Evolutionary conservation across 1,140 invertebrate genomes (phyloP), one percentile per base, ranked within the genome.

Genomic region (Zaprionus taronus): DNA sequence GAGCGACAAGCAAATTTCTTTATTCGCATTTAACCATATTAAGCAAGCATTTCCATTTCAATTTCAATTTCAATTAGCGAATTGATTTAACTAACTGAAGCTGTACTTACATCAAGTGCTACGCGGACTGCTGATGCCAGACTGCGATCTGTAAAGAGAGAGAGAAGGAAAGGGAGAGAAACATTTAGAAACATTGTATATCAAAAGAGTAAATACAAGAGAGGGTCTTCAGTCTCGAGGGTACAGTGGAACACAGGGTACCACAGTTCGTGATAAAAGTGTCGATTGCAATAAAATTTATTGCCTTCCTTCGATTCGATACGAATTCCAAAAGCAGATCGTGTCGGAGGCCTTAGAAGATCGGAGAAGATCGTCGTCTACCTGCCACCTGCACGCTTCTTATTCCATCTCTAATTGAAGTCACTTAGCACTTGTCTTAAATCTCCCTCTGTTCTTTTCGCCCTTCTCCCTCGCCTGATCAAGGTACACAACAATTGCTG

Each of bases 251-350:
- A 47, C 1, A 55, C 2, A 47, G 41, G n/a, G 2, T 47, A 9
- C 5, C 26, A 47, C 6, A 58, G 38, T 67, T 58, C 20, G 66
- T 49, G 84, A 84, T 89, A 90, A 89, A 89, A 84, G 79, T 89
- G 84, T 90, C 84, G 87, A 89, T 79, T 81, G 44, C 31, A 75
- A 76, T 72, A 69, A 56, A 90, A 89, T 89, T 89, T 89, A 89
- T 89, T 81, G 85, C 85, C 75, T 72, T 66, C 73, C 72, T 70
- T 61, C 71, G 79, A 87, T 83, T 87, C 72, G 83, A 61, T 58
- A 57, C 58, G 64, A 49, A 68, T 56, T 38, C 49, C 9, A 38
- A 36, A 17, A 47, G 7, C 20, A 24, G 9, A 51, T 51, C 47
- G 20, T 51, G 47, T 51, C 47, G 47, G 47, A 51, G 20, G 47